A percentile compares a stretch with the other conserved stretches of the same genome.
phyloP scores from a whole-genome alignment of 2,113 vertebrate genomes.

The Perccottus glenii region DNA sequence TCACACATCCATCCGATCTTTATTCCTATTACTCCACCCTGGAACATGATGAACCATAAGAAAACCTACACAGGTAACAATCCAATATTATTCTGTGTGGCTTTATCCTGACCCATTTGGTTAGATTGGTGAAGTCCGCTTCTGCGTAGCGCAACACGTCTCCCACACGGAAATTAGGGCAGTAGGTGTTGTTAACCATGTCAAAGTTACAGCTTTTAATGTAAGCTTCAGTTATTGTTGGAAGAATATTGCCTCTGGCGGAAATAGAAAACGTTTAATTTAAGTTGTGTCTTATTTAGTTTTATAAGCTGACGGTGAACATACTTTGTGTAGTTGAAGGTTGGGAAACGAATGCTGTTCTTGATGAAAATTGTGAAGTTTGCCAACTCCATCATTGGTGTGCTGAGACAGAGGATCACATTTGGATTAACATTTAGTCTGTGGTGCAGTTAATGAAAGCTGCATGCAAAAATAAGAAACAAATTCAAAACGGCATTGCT shows the following conservation, averaged over 20 bases:
- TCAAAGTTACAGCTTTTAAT: slow-evolving; percentile 85
- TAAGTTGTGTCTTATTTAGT: background rate
- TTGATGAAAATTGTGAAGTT: slow-evolving; percentile 97
- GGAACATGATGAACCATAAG: background rate
- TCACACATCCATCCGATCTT: slow-evolving; percentile 95
- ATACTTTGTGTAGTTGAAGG: slow-evolving; percentile 92
- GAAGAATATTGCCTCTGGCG: slow-evolving; percentile 85
- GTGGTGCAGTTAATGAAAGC: no score
- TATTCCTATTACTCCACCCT: slow-evolving; percentile 95
- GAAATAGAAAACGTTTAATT: slow-evolving; percentile 19
- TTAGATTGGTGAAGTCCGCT: slow-evolving; percentile 86
- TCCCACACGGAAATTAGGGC: slow-evolving; percentile 91
- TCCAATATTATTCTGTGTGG: no score
- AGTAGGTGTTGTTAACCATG: slow-evolving; percentile 82
- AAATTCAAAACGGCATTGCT: no score
- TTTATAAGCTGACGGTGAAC: slow-evolving; percentile 6
- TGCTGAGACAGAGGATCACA: slow-evolving; percentile 62
- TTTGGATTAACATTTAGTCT: no score
- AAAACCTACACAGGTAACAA: no score
- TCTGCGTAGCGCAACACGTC: slow-evolving; percentile 86
- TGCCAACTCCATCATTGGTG: slow-evolving; percentile 88
- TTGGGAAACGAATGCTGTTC: slow-evolving; percentile 94
- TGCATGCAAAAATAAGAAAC: no score
- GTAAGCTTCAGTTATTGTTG: slow-evolving; percentile 76
- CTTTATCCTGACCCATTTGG: slow-evolving; percentile 76